Percentiles rank a stretch among this genome's conserved stretches.
phyloP scores from a whole-genome alignment of 2,113 vertebrate genomes.

The Scytalopus superciliaris region DNA sequence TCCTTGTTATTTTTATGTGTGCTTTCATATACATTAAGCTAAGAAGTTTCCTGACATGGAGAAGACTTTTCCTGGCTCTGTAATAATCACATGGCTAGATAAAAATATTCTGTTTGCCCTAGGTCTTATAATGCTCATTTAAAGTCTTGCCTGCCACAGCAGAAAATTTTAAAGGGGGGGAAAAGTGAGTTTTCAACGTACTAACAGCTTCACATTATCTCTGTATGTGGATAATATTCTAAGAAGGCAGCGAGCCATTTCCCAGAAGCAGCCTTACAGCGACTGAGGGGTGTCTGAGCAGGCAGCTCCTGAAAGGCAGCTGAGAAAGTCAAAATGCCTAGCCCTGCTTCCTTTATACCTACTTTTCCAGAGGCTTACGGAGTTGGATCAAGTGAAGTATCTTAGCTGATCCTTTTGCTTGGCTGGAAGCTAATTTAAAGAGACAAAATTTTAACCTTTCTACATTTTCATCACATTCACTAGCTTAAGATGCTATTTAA shows the following conservation, averaged over 20 bases:
- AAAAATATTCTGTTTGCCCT: neutral
- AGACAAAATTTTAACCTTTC: neutral
- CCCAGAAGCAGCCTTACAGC: neutral
- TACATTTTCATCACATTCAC: neutral
- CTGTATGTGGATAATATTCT: neutral
- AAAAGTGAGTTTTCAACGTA: neutral
- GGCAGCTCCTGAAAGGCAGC: neutral
- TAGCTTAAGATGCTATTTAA: neutral
- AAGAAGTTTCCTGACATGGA: neutral
- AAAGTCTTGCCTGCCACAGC: neutral
- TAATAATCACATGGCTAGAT: neutral
- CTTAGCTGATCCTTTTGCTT: neutral
- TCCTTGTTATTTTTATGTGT: neutral
- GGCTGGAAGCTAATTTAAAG: neutral
- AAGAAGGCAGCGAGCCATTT: neutral
- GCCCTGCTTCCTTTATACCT: neutral
- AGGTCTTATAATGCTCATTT: neutral
- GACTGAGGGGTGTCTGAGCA: accelerated
- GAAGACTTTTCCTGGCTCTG: neutral
- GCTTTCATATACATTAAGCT: neutral
- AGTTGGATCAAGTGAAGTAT: neutral
- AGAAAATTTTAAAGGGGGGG: neutral
- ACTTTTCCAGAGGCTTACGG: neutral
- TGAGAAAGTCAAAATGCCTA: neutral
- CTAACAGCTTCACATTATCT: neutral